Conservation (phyloP, 2,797 vertebrate species). For the Pogonophryne albipinna region DNA sequence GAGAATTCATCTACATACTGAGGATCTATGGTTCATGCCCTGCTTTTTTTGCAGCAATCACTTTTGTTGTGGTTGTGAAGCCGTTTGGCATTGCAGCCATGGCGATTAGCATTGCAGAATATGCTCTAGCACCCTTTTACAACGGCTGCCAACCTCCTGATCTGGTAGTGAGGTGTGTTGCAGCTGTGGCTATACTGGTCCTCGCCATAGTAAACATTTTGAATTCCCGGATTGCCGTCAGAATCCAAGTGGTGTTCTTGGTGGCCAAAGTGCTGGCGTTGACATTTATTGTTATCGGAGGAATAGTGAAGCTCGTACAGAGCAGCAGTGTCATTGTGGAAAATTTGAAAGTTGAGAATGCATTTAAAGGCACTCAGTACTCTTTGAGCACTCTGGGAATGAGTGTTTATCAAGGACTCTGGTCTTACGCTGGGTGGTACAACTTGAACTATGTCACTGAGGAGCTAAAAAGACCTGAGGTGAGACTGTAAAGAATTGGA, state of each 20-base stretch:
- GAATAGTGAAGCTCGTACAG: conserved; percentile 73
- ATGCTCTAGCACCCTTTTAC: conserved; percentile 83
- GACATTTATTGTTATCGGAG: conserved; percentile 82
- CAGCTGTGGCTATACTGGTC: conserved; percentile 81
- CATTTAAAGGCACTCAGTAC: conserved; percentile 81
- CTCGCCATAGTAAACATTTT: conserved; percentile 81
- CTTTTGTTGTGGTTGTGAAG: conserved; percentile 82
- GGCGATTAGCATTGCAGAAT: conserved; percentile 85
- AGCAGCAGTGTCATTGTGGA: conserved; percentile 64
- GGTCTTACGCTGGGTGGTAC: conserved; percentile 89
- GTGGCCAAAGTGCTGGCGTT: conserved; percentile 84
- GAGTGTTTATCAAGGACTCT: conserved; percentile 89
- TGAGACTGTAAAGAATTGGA: too few relatives aligned
- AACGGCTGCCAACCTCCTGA: conserved; percentile 77
- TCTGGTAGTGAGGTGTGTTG: conserved; percentile 72
- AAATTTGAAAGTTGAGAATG: conserved; percentile 73
- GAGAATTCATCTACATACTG: conserved; percentile 90
- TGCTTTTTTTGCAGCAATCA: conserved; percentile 86
- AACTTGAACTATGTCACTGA: too few relatives aligned
- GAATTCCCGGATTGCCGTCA: conserved; percentile 81
- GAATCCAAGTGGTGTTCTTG: conserved; percentile 85
- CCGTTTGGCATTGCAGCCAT: conserved; percentile 78
- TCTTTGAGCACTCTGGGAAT: conserved; percentile 78
- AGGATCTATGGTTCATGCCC: conserved; percentile 86
- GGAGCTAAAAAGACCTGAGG: too few relatives aligned